Conservation (phyloP, 2,797 vertebrate species). For the Pachyuromys duprasi region DNA sequence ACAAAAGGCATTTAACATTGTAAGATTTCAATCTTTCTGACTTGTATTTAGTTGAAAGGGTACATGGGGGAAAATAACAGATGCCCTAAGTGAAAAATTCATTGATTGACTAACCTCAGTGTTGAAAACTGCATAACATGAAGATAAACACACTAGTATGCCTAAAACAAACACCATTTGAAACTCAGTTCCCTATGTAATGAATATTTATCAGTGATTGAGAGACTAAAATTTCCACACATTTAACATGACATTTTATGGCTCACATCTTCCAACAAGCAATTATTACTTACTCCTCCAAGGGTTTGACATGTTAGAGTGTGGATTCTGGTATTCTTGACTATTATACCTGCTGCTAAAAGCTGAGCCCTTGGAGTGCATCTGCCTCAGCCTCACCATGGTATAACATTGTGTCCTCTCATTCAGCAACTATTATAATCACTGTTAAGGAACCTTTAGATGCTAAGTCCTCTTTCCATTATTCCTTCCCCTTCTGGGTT, state of each 20-base stretch:
- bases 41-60: not conserved
- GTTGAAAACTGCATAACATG: slow-evolving; percentile 58
- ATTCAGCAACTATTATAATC: not conserved
- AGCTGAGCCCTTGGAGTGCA: not conserved
- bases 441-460: not conserved
- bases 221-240: slow-evolving; percentile 32
- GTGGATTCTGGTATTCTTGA: not conserved
- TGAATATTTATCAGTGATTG: not conserved
- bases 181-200: slow-evolving; percentile 19
- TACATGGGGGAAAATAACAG: not conserved
- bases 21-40: slow-evolving; percentile 53
- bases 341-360: not conserved
- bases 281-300: not conserved
- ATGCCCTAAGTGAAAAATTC: slow-evolving; percentile 41
- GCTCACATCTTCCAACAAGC: not conserved
- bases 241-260: not conserved
- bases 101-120: slow-evolving; percentile 65
- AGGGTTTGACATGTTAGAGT: not conserved
- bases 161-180: slow-evolving; percentile 43
- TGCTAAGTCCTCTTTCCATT: not conserved
- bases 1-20: slow-evolving; percentile 23
- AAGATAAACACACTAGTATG: slow-evolving; percentile 21
- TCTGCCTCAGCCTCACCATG: not conserved
- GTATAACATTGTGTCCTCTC: not conserved
- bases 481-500: not conserved